A percentile compares a stretch with the other conserved stretches of the same genome.
These are phyloP conservation scores for Eudyptes chrysolophus DNA, from an alignment of 2,113 vertebrate species.

Conservation along the genomic window DNA sequence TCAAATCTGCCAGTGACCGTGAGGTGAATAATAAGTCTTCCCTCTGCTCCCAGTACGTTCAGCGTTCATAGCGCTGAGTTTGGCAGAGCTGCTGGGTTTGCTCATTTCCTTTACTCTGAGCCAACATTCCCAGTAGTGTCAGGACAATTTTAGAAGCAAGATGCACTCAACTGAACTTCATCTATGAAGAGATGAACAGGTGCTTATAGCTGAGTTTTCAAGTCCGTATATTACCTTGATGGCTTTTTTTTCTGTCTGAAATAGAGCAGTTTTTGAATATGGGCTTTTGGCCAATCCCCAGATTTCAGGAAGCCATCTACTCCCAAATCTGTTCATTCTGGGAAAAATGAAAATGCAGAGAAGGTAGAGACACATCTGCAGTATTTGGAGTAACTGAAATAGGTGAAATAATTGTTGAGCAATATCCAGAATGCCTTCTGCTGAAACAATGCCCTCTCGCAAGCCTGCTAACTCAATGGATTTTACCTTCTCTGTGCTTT, in stretches of 20 bases:
- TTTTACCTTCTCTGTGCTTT: background rate
- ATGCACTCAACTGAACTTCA: slow-evolving; percentile 39
- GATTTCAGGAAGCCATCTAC: background rate
- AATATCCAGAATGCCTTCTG: background rate
- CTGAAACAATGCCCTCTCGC: background rate
- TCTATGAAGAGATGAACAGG: slow-evolving; percentile 54
- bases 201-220: slow-evolving; percentile 41
- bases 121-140: slow-evolving; percentile 47
- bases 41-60: background rate
- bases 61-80: background rate
- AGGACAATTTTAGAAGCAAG: slow-evolving; percentile 64
- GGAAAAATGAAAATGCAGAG: background rate
- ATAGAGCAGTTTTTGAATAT: background rate
- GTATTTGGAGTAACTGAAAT: background rate
- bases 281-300: background rate
- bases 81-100: slow-evolving; percentile 30
- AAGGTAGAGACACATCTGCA: background rate
- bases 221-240: slow-evolving; percentile 35
- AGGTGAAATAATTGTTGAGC: background rate
- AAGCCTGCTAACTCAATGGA: background rate
- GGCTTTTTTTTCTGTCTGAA: background rate
- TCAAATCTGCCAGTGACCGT: background rate
- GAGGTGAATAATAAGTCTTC: background rate
- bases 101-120: slow-evolving; percentile 43
- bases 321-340: background rate